phyloP scores from a whole-genome alignment of 2,113 vertebrate genomes.

The Megatriorchis doriae region DNA sequence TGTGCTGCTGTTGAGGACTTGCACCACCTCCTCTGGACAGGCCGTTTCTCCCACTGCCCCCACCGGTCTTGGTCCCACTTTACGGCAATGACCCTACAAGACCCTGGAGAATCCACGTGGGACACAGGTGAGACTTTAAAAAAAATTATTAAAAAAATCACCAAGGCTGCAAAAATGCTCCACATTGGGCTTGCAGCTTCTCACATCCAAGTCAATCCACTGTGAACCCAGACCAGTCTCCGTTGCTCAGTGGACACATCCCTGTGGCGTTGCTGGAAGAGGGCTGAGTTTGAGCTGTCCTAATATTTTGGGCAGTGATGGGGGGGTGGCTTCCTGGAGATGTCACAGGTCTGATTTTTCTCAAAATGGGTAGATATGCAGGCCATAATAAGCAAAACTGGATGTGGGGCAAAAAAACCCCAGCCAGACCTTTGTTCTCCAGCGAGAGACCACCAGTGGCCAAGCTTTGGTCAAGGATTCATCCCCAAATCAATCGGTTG shows the following conservation, averaged over 20 bases:
- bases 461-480: neutral
- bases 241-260: accelerated
- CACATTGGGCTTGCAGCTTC: neutral
- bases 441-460: neutral
- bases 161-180: neutral
- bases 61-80: neutral
- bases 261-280: accelerated
- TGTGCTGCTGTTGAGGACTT: neutral
- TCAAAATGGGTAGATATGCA: neutral
- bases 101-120: neutral
- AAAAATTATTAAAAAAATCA: neutral
- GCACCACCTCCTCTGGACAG: neutral
- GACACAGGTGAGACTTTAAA: neutral
- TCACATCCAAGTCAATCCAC: neutral
- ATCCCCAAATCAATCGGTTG: neutral
- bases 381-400: neutral
- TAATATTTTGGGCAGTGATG: neutral
- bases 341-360: neutral
- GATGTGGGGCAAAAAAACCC: neutral
- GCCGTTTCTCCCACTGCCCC: neutral
- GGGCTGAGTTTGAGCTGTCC: neutral
- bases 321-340: neutral
- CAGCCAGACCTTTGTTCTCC: neutral
- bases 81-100: neutral
- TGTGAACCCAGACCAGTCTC: neutral